Evolutionary conservation across 2,888 invertebrate species (phyloP), one percentile per base, ranked within the genome.

Genomic region (Diabrotica balteata): DNA sequence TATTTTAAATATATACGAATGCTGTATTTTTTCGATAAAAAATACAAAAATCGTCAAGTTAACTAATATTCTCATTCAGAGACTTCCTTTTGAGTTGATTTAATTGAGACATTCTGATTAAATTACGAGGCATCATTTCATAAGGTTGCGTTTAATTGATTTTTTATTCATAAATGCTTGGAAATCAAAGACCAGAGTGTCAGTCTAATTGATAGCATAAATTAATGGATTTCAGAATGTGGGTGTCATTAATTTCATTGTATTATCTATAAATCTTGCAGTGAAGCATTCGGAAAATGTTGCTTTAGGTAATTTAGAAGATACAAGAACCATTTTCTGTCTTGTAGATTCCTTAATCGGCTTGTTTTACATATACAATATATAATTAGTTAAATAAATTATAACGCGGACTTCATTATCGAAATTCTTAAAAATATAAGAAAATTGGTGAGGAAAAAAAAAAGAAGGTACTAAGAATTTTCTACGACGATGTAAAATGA

Each of bases 171-270:
- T 54, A 43, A 32, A 54, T 43, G n/a, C 42, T 7, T 54, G 11
- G 54, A 54, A 54, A 54, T 54, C 54, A 54, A 54, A 54, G 54
- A n/a, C 32, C 7, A 52, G 32, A 54, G 54, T 54, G 54, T 54
- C 54, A 43, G 43, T 10, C 54, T 54, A 54, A 54, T 54, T 54
- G 54, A 54, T 54, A n/a, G 43, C 42, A 54, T 54, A 43, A 54
- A 54, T 54, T 43, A 43, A 54, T 54, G 54, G 32, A 43, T 54
- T 43, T 54, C 7, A 4, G 54, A 54, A n/a, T 54, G 54, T 54
- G 43, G 54, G 42, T 43, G 54, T 54, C 54, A 8, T 54, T 43
- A 54, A 9, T 54, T 54, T 42, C n/a, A 54, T 54, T 43, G 42
- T 54, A 43, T 11, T 54, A 54, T 7, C 43, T 7, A 43, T 54